Conservation (phyloP, 2,888 invertebrate genomes). For the Oxytorus armatus region DNA sequence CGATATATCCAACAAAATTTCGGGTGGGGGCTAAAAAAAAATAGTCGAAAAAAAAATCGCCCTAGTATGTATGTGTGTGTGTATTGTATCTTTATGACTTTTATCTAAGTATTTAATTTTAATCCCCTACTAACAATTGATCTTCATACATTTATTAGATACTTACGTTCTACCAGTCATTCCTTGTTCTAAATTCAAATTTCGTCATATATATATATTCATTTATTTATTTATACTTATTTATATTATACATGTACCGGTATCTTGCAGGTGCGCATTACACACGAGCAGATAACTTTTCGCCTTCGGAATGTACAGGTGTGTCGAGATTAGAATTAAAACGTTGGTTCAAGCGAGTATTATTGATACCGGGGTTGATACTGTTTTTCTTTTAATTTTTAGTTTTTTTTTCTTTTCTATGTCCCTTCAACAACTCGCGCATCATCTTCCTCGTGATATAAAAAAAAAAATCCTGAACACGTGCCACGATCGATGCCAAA, state of each 20-base stretch:
- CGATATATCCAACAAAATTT: too few relatives aligned
- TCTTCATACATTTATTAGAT: slow-evolving; percentile 73
- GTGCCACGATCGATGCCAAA: too few relatives aligned
- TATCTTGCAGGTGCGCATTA: slow-evolving; percentile 62
- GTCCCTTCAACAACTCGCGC: not conserved
- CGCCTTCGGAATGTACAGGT: slow-evolving; percentile 72
- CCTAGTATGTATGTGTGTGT: slow-evolving; percentile 6
- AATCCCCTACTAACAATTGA: slow-evolving; percentile 74
- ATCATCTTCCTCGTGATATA: not conserved
- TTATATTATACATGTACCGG: slow-evolving; percentile 53
- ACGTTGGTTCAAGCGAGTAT: not conserved
- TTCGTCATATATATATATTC: slow-evolving; percentile 17
- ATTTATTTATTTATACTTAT: slow-evolving; percentile 9
- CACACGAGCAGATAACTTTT: slow-evolving; percentile 58
- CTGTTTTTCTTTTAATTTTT: not conserved
- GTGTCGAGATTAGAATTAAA: slow-evolving; percentile 46
- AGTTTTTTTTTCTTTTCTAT: not conserved
- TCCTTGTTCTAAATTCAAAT: slow-evolving; percentile 65
- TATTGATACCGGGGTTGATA: too few relatives aligned
- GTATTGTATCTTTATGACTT: slow-evolving; percentile 38
- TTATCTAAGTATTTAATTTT: slow-evolving; percentile 67
- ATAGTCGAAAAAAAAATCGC: too few relatives aligned
- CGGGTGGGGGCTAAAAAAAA: too few relatives aligned
- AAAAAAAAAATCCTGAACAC: too few relatives aligned
- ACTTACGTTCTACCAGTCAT: slow-evolving; percentile 75